Evolutionary conservation across 2,797 vertebrate species (phyloP).

Genomic region (Chiroxiphia lanceolata): DNA sequence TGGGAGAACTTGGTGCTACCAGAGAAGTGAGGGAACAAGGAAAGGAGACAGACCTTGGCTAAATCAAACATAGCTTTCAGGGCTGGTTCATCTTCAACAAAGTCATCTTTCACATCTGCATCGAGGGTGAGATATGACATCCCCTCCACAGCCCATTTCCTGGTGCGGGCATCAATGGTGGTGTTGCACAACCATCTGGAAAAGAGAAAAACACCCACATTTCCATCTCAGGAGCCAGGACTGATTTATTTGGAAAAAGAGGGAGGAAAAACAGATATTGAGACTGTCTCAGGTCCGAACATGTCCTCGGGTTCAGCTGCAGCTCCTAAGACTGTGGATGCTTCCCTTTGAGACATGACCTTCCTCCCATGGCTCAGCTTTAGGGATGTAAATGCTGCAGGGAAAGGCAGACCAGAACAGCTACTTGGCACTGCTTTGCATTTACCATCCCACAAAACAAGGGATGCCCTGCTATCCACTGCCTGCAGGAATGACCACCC

Average conservation of each 20-base stretch:
- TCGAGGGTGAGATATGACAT: slow-evolving; percentile 95
- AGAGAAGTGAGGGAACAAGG: neutral
- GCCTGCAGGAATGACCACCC: neutral
- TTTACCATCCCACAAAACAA: neutral
- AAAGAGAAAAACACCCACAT: neutral
- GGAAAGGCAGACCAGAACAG: neutral
- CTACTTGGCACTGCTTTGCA: neutral
- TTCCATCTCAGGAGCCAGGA: neutral
- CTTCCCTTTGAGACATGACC: neutral
- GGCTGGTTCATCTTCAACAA: slow-evolving; percentile 92
- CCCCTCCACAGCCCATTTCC: slow-evolving; percentile 95
- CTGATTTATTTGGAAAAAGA: neutral
- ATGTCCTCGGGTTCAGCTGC: neutral
- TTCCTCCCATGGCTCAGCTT: neutral
- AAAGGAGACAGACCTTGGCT: slow-evolving; percentile 81
- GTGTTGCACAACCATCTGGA: slow-evolving; percentile 93
- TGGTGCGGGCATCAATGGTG: slow-evolving; percentile 88
- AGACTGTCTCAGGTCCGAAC: neutral
- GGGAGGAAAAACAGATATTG: neutral
- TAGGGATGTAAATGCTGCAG: neutral
- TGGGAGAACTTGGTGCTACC: neutral
- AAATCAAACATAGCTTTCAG: slow-evolving; percentile 97
- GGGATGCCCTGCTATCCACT: neutral
- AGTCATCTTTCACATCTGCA: slow-evolving; percentile 98
- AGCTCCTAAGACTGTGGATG: neutral